These are phyloP conservation scores for Sylvia borin DNA, from an alignment of 2,797 vertebrate species.

Conservation along the genomic window DNA sequence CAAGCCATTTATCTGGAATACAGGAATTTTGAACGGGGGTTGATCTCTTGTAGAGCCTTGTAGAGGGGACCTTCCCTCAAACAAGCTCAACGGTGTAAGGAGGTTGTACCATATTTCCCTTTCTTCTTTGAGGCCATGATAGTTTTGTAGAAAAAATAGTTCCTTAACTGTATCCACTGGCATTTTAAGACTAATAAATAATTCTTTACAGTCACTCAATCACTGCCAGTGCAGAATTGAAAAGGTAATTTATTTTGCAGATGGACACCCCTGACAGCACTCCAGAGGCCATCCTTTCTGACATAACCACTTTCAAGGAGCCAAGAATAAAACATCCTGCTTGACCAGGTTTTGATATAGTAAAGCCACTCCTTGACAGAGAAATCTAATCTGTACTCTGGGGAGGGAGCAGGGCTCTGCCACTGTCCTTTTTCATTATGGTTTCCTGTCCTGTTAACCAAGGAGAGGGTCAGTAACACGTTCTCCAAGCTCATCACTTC, in stretches of 20 bases:
- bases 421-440: not conserved
- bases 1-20: not conserved
- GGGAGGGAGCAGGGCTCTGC: not conserved
- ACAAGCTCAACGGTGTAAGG: not conserved
- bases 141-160: slow-evolving; percentile 12
- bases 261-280: slow-evolving; percentile 22
- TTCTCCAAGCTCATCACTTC: not conserved
- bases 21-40: not conserved
- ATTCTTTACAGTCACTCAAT: slow-evolving; percentile 48
- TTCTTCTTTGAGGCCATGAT: not conserved
- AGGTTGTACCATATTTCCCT: not conserved
- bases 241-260: slow-evolving; percentile 53
- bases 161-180: slow-evolving; percentile 19
- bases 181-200: slow-evolving; percentile 60
- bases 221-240: slow-evolving; percentile 26
- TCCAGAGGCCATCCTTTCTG: not conserved
- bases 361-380: not conserved
- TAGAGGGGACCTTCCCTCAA: not conserved
- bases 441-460: not conserved
- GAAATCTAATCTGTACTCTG: not conserved
- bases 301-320: not conserved
- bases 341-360: not conserved
- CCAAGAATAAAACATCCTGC: not conserved
- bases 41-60: not conserved
- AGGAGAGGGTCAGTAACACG: fast-evolving